These are phyloP conservation scores for Aphis gossypii DNA, from an alignment of 1,140 invertebrate species.

Conservation along the genomic window DNA sequence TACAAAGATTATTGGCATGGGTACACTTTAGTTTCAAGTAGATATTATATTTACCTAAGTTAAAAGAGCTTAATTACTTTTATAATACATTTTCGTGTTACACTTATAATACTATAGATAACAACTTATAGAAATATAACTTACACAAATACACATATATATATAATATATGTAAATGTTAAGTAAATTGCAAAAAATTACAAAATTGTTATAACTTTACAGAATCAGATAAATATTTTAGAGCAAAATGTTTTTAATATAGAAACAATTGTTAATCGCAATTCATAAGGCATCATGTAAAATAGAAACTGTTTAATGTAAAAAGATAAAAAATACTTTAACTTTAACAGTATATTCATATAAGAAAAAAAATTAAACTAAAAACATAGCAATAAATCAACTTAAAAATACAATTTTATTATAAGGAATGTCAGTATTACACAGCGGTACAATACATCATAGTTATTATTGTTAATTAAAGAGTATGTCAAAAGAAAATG, in stretches of 20 bases:
- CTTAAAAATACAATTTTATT: neutral
- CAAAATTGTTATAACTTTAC: neutral
- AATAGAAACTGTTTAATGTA: conserved; percentile 2
- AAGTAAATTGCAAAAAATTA: neutral
- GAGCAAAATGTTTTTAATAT: neutral
- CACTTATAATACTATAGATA: neutral
- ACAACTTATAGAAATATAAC: neutral
- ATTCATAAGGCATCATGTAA: neutral
- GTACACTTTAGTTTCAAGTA: neutral
- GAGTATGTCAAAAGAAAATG: neutral
- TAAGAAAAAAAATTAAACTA: neutral
- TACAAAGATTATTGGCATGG: neutral
- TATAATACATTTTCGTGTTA: neutral
- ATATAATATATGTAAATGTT: neutral
- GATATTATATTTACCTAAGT: neutral
- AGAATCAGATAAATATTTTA: neutral
- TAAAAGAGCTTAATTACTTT: neutral
- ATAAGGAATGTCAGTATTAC: neutral
- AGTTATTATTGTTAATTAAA: conserved; percentile 15
- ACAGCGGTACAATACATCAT: neutral
- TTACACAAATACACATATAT: neutral
- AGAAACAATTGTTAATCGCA: neutral
- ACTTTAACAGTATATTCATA: neutral
- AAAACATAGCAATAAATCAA: conserved; percentile 1
- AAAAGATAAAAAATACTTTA: neutral